phyloP scores from a whole-genome alignment of 2,888 invertebrate genomes.

The Zygogramma bicolorata region DNA sequence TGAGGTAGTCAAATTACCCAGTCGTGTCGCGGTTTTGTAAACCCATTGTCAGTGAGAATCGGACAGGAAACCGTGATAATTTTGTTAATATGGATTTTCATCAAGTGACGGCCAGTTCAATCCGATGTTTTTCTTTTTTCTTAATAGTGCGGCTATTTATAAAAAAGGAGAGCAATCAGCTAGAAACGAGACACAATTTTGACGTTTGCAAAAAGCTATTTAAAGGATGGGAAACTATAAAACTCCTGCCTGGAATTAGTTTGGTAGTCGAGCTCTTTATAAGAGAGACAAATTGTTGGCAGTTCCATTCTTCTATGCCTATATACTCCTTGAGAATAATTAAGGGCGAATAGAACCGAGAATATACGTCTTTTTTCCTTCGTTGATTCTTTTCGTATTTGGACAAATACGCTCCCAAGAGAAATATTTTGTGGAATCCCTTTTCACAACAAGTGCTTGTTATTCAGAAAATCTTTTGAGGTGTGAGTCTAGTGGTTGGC shows the following conservation, averaged over 20 bases:
- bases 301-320: conserved; percentile 60
- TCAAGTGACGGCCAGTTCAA: no score
- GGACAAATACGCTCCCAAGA: neutral
- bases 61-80: no score
- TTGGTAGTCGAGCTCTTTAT: conserved; percentile 55
- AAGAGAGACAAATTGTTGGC: conserved; percentile 57
- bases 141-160: conserved; percentile 12
- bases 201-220: conserved; percentile 61
- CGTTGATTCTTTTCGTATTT: neutral
- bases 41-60: no score
- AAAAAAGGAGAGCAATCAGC: conserved; percentile 21
- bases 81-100: no score
- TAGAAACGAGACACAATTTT: conserved; percentile 33
- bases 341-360: conserved; percentile 14
- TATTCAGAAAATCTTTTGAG: no score
- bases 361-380: neutral
- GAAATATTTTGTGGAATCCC: no score
- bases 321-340: conserved; percentile 28
- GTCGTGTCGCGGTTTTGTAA: no score
- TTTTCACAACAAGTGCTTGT: no score
- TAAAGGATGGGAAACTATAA: conserved; percentile 64
- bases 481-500: no score
- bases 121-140: conserved; percentile 47
- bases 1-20: no score
- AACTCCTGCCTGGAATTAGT: conserved; percentile 64